Base-by-base conservation (phyloP, 2,797 vertebrate genomes). In the Ptychadena robeensis region DNA sequence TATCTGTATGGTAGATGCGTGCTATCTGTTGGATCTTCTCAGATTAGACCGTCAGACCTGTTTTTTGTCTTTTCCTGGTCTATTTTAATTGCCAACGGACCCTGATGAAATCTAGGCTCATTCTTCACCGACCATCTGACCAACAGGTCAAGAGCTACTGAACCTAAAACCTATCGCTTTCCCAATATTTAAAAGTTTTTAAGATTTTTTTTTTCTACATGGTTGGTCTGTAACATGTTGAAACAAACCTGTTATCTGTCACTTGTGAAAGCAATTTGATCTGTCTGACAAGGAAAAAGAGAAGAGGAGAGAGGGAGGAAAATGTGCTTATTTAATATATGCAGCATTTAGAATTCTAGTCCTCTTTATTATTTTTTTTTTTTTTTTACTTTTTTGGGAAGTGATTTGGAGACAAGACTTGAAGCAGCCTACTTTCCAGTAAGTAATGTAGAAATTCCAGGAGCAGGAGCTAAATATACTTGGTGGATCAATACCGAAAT, bases 391-490 rank as follows among this genome's bases (percentile, higher is more conserved):
- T 83, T 82, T 80, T 83, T 86, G 93, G 94, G 93, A 94, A 93
- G 93, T 93, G 92, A 93, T 93, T 93, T 93, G 93, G 92, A 94
- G 93, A 91, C 91, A 90, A 94, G 93, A 92, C 92, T 92, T 90
- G 92, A 93, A 92, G 93, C 92, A 92, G 92, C 92, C 91, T 92
- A 91, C 93, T 94, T 95, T 95, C 94, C 94, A 94, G 94, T 94
- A 95, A 94, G 93, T 94, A 94, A 94, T 93, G 92, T 91, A 93
- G 93, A 94, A 93, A 93, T 94, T 94, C 93, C 93, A 94, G 94
- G 92, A 94, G 93, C 92, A 88, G 89, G 90, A 92, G 92, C 94
- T 95, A 94, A 95, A 95, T 94, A 94, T 94, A 94, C 93, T 93
- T 93, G 91, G 91, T 92, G 76, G 91, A 95, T 95, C 93, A 93